Percentiles rank a stretch among this genome's conserved stretches.
These are phyloP conservation scores for Neolamprologus ventralis DNA, from an alignment of 2,113 vertebrate genomes.

Conservation along the genomic window DNA sequence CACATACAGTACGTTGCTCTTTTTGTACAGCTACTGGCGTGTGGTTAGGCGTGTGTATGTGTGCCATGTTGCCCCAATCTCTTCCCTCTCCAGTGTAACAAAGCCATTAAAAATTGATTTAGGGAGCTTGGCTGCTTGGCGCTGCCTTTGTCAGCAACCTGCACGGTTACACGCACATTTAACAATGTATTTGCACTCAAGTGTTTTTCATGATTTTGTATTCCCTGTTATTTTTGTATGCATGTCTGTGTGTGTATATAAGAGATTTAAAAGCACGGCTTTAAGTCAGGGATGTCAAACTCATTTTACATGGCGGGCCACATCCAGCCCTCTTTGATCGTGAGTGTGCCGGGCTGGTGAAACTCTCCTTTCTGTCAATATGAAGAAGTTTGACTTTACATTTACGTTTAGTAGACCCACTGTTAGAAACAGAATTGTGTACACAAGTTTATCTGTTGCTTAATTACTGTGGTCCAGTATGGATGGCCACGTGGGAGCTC, in stretches of 20 bases:
- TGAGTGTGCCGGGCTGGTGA: neutral
- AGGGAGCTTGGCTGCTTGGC: conserved; percentile 13
- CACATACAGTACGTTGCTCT: neutral
- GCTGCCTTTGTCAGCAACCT: conserved; percentile 25
- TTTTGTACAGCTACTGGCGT: neutral
- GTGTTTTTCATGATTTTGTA: neutral
- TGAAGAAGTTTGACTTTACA: neutral
- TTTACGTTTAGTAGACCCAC: neutral
- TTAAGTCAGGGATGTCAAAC: neutral
- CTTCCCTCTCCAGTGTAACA: conserved; percentile 12
- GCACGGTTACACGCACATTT: neutral
- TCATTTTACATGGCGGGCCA: neutral
- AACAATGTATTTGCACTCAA: neutral
- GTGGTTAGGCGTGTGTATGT: neutral
- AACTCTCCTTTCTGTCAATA: neutral
- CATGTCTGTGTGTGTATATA: neutral
- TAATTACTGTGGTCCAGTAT: neutral
- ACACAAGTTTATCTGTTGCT: neutral
- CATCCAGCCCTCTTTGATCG: neutral
- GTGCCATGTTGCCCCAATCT: neutral
- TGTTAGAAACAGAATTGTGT: neutral
- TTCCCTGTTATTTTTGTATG: neutral
- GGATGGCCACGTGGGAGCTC: neutral
- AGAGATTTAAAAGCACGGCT: neutral
- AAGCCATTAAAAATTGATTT: conserved; percentile 54